Base-by-base conservation (phyloP, 2,113 vertebrate genomes). In the Heloderma charlesbogerti region DNA sequence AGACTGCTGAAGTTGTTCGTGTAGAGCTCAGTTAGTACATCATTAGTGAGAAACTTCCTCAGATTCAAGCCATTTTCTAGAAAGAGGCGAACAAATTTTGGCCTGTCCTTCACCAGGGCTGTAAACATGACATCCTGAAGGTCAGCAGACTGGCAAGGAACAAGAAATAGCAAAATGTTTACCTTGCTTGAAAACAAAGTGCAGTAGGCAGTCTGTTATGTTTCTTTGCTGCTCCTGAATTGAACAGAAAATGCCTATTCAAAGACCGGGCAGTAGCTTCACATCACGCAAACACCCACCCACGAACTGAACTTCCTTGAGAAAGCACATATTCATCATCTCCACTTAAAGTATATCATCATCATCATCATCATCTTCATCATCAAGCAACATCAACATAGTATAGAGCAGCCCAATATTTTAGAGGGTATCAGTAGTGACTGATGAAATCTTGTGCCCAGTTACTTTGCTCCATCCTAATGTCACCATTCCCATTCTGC, bases 61-160 rank as follows among this genome's bases (percentile, higher is more conserved):
- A 99, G 95, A 75, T 97, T 97, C 96, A 99, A 96, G 1, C 99
- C 99, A 0, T 99, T 99, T 90, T 99, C 99, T 96, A 99, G 96
- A 60, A 99, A 97, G 67, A 99, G 98, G 16, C 97, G 98, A 84
- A 99, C 99, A 94, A 99, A 99, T 90, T 98, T 97, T 79, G 98
- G 98, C 85, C 98, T 98, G 95, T 99, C 98, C 79, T 99, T 98
- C 69, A 98, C 96, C 51, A 99, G 97, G 1, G 99, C 99, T 0
- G 97, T 98, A 90, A 98, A 98, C 99, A 99, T 99, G 94, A 98
- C 98, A 40, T 98, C 97, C 80, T 99, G 98, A 1, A 99, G 98
- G 93, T 99, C 98, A 20, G 96, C 96, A 54, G 99, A 99, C 99
- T 99, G 51, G 37, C 85, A 54, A 79, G 48, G 84, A 92, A 15